phyloP scores from a whole-genome alignment of 2,113 vertebrate genomes.

The Mionectes macconnelli region DNA sequence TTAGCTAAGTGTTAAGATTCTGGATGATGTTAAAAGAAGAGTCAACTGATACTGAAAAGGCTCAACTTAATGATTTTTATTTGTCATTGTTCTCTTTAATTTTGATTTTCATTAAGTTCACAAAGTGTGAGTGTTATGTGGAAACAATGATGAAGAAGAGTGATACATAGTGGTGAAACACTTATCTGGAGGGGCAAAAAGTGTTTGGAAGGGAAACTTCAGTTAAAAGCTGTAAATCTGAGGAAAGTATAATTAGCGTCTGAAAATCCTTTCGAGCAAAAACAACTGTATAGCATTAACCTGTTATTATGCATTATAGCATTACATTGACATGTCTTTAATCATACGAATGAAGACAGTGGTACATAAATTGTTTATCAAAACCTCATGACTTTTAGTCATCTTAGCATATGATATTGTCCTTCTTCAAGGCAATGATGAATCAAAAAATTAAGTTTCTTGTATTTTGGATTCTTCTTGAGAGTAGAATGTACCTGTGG shows the following conservation, averaged over 20 bases:
- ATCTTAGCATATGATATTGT: not conserved
- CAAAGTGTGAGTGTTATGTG: not conserved
- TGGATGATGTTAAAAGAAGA: not conserved
- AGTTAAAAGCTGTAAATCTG: not conserved
- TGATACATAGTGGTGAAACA: not conserved
- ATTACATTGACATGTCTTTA: not conserved
- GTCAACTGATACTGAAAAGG: not conserved
- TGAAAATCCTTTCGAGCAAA: not conserved
- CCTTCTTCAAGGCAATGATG: not conserved
- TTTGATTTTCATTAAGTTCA: not conserved
- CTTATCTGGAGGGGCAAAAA: not conserved
- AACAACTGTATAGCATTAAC: not conserved
- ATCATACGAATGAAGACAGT: not conserved
- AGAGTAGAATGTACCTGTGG: not conserved
- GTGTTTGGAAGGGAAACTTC: not conserved
- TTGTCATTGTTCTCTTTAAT: not conserved
- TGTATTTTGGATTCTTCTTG: not conserved
- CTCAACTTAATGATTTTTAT: not conserved
- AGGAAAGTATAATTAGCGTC: not conserved
- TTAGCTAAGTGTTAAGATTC: not conserved
- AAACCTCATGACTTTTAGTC: not conserved
- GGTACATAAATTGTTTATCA: not conserved
- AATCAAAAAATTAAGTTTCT: not conserved
- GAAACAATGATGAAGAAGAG: not conserved
- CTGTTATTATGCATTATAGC: not conserved